phyloP scores from a whole-genome alignment of 2,797 vertebrate species.

The Eospalax fontanierii region DNA sequence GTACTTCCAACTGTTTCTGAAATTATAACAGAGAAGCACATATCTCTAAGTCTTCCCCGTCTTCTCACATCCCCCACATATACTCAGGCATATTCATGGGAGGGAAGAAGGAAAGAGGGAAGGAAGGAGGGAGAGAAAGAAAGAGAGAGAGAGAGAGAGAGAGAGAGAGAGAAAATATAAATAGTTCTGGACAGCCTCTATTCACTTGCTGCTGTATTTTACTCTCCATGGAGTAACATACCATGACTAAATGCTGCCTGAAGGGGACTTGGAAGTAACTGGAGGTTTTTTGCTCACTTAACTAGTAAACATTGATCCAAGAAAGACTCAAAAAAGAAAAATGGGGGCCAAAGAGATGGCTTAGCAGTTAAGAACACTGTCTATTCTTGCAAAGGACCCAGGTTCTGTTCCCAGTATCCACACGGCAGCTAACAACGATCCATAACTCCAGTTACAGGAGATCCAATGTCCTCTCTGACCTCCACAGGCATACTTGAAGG shows the following conservation, averaged over 20 bases:
- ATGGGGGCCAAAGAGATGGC: no score
- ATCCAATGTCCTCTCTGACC: no score
- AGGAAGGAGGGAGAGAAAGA: background rate
- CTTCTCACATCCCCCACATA: background rate
- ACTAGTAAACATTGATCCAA: conserved; percentile 10
- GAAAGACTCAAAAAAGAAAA: conserved; percentile 25
- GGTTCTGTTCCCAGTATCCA: no score
- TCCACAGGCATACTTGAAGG: no score
- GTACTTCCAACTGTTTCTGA: conserved; percentile 4
- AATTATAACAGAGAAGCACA: conserved; percentile 16
- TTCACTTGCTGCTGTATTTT: conserved; percentile 17
- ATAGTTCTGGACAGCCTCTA: background rate
- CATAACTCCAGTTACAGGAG: no score
- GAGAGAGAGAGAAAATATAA: background rate
- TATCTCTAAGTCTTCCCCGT: background rate
- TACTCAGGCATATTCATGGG: background rate
- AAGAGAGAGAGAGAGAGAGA: background rate
- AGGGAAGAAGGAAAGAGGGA: no score
- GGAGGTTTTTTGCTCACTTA: background rate
- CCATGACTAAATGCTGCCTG: conserved; percentile 14
- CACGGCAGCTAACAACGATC: no score
- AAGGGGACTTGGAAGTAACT: conserved; percentile 32
- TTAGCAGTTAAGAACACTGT: no score
- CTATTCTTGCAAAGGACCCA: no score
- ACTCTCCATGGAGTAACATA: background rate